Evolutionary conservation across 2,888 invertebrate species (phyloP), one percentile per base, ranked within the genome.

Genomic region (Punctoribates punctum): DNA sequence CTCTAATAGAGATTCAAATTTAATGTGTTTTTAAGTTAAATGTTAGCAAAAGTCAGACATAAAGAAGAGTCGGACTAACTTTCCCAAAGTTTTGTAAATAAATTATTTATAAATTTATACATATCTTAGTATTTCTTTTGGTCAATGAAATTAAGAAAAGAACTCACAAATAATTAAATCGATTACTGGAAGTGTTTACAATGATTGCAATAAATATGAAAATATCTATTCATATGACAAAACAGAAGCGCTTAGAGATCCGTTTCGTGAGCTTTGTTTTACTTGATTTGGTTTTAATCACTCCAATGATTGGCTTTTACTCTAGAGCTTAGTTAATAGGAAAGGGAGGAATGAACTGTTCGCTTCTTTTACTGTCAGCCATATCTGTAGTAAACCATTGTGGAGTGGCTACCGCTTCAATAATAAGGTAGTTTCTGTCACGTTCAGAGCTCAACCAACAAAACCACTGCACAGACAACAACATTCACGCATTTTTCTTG

Each of bases 341-440:
- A 34, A 34, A 34, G 34, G 34, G 34, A 34, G 34, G 5, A 8
- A 34, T 34, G 34, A 34, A 51, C 51, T 51, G 51, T 51, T n/a
- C 17, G 13, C 17, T 51, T 57, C 9, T 8, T 54, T 54, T 54
- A 6, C 20, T 57, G 9, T 57, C 23, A 57, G 25, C 23, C 25
- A 57, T 57, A 57, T 57, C 29, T 62, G 11, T 27, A 62, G 11
- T 23, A 25, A 20, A 34, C 34, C 20, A 9, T 27, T 25, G 20
- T 17, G 34, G 34, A 65, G 65, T 65, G 15, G 65, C 65, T 65
- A 65, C 65, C 34, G 65, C 34, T 65, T 27, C 62, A 23, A 54
- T 62, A 62, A 62, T 62, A 62, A 62, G 62, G 62, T 62, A 62
- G 62, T 62, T 62, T 62, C 62, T 62, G 29, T 62, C 62, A 62